Percentiles rank a stretch among this genome's conserved stretches.
Evolutionary conservation across 2,888 invertebrate genomes (phyloP).

Genomic region (Temnothorax ravouxi): DNA sequence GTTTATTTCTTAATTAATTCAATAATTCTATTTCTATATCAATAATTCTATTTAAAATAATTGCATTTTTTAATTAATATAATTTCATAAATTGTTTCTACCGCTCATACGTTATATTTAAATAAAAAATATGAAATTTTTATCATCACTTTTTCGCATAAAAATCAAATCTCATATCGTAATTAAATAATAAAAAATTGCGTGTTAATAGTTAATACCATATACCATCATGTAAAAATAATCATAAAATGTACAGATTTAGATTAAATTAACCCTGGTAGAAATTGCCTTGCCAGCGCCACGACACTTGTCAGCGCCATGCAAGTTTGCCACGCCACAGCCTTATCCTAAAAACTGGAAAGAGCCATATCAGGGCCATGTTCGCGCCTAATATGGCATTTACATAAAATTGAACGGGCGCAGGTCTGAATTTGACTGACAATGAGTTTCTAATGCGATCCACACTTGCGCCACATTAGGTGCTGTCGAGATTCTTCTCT

Average conservation of each 20-base stretch:
- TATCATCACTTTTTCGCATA: background rate
- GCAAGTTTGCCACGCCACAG: no score
- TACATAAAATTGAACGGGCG: no score
- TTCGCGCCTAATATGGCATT: no score
- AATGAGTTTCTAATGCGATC: no score
- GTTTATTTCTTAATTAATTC: constrained; percentile 20
- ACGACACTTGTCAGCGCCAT: no score
- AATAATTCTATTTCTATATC: background rate
- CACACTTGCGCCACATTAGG: no score
- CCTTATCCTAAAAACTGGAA: no score
- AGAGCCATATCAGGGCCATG: no score
- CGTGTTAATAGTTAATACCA: background rate
- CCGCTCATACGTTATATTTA: background rate
- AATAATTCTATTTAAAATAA: background rate
- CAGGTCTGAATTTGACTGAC: no score
- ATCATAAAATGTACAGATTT: background rate
- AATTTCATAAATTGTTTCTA: background rate
- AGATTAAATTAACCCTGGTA: no score
- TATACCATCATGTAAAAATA: background rate
- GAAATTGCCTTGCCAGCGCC: no score
- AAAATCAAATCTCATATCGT: background rate
- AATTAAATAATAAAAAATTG: background rate
- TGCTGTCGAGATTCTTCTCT: no score
- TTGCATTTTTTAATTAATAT: constrained; percentile 1
- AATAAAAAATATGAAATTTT: constrained; percentile 27